These are phyloP conservation scores for Thymelicus acteon DNA, from an alignment of 2,888 invertebrate genomes.

Conservation along the genomic window DNA sequence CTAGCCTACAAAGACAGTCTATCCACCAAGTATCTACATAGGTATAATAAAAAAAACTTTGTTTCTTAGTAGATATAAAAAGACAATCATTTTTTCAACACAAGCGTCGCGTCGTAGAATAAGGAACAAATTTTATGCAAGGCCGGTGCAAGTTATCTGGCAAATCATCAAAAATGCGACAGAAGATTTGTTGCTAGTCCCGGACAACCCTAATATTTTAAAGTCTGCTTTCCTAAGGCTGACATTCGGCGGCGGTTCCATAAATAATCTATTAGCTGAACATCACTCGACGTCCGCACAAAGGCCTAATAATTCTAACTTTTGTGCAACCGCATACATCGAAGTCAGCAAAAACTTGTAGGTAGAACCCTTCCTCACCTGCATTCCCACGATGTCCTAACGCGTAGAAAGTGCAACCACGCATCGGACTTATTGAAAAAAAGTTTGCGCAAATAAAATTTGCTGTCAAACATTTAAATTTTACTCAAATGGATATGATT, in stretches of 20 bases:
- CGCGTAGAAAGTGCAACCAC: constrained; percentile 73
- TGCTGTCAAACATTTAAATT: constrained; percentile 77
- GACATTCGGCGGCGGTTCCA: constrained; percentile 69
- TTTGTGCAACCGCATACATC: constrained; percentile 75
- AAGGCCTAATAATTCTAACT: constrained; percentile 70
- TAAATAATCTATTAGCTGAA: constrained; percentile 83
- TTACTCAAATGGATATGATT: constrained; percentile 67
- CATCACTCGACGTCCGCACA: constrained; percentile 79
- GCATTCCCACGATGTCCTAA: constrained; percentile 77
- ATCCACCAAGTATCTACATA: background rate
- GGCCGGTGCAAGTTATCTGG: constrained; percentile 38
- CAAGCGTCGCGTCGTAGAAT: background rate
- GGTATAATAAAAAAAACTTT: background rate
- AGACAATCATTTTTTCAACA: background rate
- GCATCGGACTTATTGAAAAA: constrained; percentile 59
- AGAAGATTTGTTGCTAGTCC: constrained; percentile 41
- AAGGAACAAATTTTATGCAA: constrained; percentile 28
- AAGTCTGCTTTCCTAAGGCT: constrained; percentile 54
- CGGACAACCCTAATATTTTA: constrained; percentile 79
- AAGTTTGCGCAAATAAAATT: constrained; percentile 76
- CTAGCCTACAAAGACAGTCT: background rate
- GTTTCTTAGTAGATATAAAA: background rate
- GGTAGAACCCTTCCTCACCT: constrained; percentile 81
- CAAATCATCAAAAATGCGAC: constrained; percentile 38
- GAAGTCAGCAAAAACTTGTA: constrained; percentile 63